Base-by-base conservation (phyloP, 2,888 invertebrate genomes). In the Meteorus colon region DNA sequence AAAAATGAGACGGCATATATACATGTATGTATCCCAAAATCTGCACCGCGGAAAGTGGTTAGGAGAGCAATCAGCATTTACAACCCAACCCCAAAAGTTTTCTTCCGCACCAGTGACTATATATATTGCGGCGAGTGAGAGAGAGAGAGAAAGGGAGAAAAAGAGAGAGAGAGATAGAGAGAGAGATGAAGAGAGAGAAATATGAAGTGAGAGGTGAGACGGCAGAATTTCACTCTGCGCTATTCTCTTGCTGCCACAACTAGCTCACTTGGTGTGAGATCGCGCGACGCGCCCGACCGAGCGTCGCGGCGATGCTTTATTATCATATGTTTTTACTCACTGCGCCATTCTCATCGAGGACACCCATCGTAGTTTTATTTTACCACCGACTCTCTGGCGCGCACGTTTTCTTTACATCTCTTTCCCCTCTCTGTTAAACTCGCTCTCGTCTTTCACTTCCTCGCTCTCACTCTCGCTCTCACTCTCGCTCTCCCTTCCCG, bases 301-400 rank as follows among this genome's bases (percentile, higher is more conserved):
- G 81, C 81, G 79, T 80, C 79, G 78, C 74, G 76, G 74, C 79
- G 80, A 77, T 84, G 84, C 85, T 87, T 87, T 86, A 87, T 86
- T 86, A 85, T 84, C 86, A 85, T 86, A 85, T 85, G 86, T 85
- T 86, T 87, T 86, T 87, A 83, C 83, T 82, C 83, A 81, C 77
- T 81, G 79, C 80, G 78, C 80, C 79, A 80, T 79, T 82, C 74
- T 76, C 75, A 74, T 76, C 72, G 72, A 72, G 70, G 76, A 78
- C 78, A 77, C 76, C 77, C 73, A 76, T 78, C 74, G 69, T 73
- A 76, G 76, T 80, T 77, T 80, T 75, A 78, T 78, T 78, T 70
- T 31, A 16, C 73, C 68, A 27, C 67, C 48, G 41, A 24, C 55
- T 19, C 55, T 27, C 55, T 67, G 37, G 51, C 60, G 69, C 60